Evolutionary conservation across 2,888 invertebrate species (phyloP).

Genomic region (Timandra comae): DNA sequence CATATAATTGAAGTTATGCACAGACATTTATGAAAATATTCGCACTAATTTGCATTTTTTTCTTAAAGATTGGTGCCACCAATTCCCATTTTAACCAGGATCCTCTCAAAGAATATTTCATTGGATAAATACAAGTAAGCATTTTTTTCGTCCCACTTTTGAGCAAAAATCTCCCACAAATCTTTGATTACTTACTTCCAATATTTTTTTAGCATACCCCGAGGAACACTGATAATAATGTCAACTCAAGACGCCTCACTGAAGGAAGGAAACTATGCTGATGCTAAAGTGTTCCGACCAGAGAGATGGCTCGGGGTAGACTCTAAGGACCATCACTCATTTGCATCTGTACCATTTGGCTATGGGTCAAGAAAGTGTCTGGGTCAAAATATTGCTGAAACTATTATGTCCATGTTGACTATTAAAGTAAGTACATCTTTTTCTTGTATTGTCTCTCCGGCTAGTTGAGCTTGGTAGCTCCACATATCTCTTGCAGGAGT

Average conservation of each 20-base stretch:
- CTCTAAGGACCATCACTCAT: constrained; percentile 59
- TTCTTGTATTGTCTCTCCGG: too few relatives aligned
- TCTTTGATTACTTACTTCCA: too few relatives aligned
- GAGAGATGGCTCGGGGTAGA: constrained; percentile 77
- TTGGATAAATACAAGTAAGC: constrained; percentile 78
- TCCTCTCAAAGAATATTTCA: constrained; percentile 76
- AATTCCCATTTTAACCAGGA: constrained; percentile 78
- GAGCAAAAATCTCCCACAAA: not conserved
- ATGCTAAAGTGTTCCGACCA: constrained; percentile 77
- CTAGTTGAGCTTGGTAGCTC: too few relatives aligned
- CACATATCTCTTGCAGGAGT: too few relatives aligned
- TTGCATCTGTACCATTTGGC: constrained; percentile 80
- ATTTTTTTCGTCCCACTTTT: not conserved
- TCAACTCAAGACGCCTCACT: constrained; percentile 78
- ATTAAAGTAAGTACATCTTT: constrained; percentile 63
- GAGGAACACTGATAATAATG: constrained; percentile 79
- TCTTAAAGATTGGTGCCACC: constrained; percentile 77
- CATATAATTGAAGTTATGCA: too few relatives aligned
- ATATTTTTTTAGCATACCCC: constrained; percentile 61
- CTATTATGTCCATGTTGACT: constrained; percentile 74
- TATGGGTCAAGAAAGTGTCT: constrained; percentile 79
- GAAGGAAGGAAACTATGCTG: constrained; percentile 80
- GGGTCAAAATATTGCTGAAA: constrained; percentile 78
- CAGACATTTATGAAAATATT: too few relatives aligned
- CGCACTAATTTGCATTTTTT: constrained; percentile 1